A percentile compares a stretch with the other conserved stretches of the same genome.
phyloP scores from a whole-genome alignment of 2,888 invertebrate species.

The Microchrysa polita region DNA sequence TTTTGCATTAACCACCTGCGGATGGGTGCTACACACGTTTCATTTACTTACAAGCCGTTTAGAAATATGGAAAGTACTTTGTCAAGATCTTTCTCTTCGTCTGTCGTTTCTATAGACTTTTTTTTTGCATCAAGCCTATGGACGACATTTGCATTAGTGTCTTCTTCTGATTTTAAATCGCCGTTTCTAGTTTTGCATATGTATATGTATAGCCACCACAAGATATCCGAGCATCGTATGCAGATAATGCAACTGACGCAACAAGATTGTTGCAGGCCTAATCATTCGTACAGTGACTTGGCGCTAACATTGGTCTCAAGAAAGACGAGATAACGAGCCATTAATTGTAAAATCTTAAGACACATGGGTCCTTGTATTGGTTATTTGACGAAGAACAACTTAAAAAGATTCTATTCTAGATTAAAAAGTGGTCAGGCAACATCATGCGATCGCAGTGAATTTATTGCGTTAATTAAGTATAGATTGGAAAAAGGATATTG shows the following conservation, averaged over 20 bases:
- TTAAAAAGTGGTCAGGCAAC: background rate
- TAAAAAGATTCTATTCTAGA: background rate
- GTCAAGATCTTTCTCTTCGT: conserved; percentile 9
- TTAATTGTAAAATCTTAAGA: conserved; percentile 29
- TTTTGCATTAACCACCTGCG: conserved; percentile 41
- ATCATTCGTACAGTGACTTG: conserved; percentile 35
- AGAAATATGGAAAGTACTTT: conserved; percentile 25
- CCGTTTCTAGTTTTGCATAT: background rate
- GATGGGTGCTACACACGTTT: conserved; percentile 12
- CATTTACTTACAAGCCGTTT: conserved; percentile 13
- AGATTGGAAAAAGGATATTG: conserved; percentile 8
- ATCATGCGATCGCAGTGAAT: background rate
- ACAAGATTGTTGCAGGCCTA: conserved; percentile 24
- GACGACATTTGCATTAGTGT: conserved; percentile 21
- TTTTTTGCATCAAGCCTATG: too few relatives aligned
- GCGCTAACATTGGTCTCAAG: conserved; percentile 26
- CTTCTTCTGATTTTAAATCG: conserved; percentile 7
- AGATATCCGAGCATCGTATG: conserved; percentile 14
- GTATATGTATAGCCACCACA: background rate
- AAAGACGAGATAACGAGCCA: conserved; percentile 39
- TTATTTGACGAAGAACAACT: background rate
- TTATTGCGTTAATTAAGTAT: conserved; percentile 4
- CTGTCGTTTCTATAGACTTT: too few relatives aligned
- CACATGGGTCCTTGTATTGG: background rate
- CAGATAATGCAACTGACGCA: background rate